These are phyloP conservation scores for Camponotus fellah DNA, from an alignment of 2,888 invertebrate species.

Conservation along the genomic window DNA sequence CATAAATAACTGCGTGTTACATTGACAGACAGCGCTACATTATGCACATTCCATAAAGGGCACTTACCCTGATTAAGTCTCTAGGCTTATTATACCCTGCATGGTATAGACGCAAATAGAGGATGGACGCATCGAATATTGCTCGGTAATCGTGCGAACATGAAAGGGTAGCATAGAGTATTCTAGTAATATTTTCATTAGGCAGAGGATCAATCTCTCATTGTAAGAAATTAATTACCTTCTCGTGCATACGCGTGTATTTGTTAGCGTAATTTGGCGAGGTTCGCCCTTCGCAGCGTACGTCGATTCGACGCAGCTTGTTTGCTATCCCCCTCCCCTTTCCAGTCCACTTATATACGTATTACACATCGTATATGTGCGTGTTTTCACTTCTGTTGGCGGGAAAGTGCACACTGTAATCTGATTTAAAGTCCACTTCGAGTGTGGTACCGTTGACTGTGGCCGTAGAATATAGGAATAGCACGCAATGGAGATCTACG, in stretches of 20 bases:
- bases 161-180: not conserved
- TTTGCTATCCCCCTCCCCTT: not conserved
- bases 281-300: not conserved
- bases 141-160: constrained; percentile 10
- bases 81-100: constrained; percentile 59
- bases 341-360: constrained; percentile 10
- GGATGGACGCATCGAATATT: constrained; percentile 46
- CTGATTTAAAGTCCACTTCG: constrained; percentile 70
- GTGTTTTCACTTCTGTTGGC: constrained; percentile 49
- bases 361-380: constrained; percentile 43
- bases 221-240: constrained; percentile 22
- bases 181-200: constrained; percentile 10
- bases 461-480: constrained; percentile 54
- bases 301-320: constrained; percentile 39
- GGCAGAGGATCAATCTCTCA: not conserved
- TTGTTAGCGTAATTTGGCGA: constrained; percentile 15
- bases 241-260: not conserved
- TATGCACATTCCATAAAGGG: constrained; percentile 48
- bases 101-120: constrained; percentile 61
- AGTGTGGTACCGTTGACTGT: constrained; percentile 71
- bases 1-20: constrained; percentile 42
- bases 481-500: constrained; percentile 70
- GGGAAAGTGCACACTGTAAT: constrained; percentile 68
- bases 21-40: constrained; percentile 49
- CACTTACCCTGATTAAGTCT: constrained; percentile 69